Evolutionary conservation across 2,888 invertebrate genomes (phyloP).

Genomic region (Hydrotaea cyrtoneurina): DNA sequence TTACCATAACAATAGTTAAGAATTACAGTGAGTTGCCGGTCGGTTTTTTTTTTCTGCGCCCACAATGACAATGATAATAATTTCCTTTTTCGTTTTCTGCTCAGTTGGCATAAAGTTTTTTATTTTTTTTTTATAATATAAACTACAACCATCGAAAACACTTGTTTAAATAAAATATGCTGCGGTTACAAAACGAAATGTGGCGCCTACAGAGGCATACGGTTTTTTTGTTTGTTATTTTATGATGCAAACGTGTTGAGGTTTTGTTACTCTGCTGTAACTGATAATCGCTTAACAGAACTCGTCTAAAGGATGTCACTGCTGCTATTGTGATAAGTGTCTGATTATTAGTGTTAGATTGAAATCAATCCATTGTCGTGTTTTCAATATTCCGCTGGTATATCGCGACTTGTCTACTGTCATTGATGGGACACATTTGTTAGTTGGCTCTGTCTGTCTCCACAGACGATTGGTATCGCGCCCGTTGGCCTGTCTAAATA

Average conservation of each 20-base stretch:
- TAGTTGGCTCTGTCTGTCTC: neutral
- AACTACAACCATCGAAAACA: conserved; percentile 46
- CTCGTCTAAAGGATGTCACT: conserved; percentile 27
- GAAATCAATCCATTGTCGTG: neutral
- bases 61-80: conserved; percentile 60
- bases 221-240: conserved; percentile 29
- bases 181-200: conserved; percentile 53
- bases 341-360: conserved; percentile 23
- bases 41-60: neutral
- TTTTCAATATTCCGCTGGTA: neutral
- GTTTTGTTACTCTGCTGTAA: neutral
- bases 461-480: neutral
- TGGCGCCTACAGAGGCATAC: conserved; percentile 52
- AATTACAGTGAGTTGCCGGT: neutral
- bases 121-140: conserved; percentile 29
- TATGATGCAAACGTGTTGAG: conserved; percentile 62
- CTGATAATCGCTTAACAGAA: neutral
- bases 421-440: neutral
- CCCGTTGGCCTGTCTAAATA: neutral
- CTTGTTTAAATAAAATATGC: conserved; percentile 60
- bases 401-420: neutral
- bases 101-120: conserved; percentile 25
- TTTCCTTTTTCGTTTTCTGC: conserved; percentile 49
- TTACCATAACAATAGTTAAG: conserved; percentile 59
- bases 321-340: conserved; percentile 7